Evolutionary conservation across 2,797 vertebrate species (phyloP).

Genomic region (Acanthornis magna): DNA sequence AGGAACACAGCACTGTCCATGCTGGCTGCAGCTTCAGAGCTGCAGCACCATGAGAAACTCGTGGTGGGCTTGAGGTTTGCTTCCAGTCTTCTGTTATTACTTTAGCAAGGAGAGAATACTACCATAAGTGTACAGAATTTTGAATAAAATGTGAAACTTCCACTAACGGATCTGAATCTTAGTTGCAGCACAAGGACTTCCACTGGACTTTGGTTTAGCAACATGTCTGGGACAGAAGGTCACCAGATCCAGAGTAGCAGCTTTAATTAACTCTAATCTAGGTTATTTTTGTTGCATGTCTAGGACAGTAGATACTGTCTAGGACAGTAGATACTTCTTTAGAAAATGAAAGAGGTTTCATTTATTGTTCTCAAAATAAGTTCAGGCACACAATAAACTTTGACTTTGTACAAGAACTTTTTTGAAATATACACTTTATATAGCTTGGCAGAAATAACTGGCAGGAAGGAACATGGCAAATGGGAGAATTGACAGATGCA

Average conservation of each 20-base stretch:
- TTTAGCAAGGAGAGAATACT: neutral
- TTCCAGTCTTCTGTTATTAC: neutral
- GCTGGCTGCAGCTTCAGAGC: neutral
- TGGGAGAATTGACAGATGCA: neutral
- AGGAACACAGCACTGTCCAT: accelerated
- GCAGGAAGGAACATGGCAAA: neutral
- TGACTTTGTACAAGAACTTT: neutral
- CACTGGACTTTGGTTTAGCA: neutral
- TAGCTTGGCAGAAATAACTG: neutral
- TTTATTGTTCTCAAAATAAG: neutral
- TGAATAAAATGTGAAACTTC: neutral
- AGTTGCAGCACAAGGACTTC: neutral
- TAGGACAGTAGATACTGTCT: neutral
- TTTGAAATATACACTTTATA: neutral
- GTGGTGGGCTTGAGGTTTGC: accelerated
- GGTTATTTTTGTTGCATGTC: neutral
- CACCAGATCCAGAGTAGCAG: neutral
- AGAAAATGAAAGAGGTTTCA: neutral
- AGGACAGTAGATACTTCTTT: neutral
- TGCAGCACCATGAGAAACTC: accelerated
- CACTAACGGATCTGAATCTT: neutral
- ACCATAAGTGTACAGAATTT: neutral
- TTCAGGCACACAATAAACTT: neutral
- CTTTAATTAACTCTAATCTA: neutral
- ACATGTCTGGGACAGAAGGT: neutral